A percentile compares a stretch with the other conserved stretches of the same genome.
These are phyloP conservation scores for Indicator indicator DNA, from an alignment of 2,113 vertebrate species.

Conservation along the genomic window DNA sequence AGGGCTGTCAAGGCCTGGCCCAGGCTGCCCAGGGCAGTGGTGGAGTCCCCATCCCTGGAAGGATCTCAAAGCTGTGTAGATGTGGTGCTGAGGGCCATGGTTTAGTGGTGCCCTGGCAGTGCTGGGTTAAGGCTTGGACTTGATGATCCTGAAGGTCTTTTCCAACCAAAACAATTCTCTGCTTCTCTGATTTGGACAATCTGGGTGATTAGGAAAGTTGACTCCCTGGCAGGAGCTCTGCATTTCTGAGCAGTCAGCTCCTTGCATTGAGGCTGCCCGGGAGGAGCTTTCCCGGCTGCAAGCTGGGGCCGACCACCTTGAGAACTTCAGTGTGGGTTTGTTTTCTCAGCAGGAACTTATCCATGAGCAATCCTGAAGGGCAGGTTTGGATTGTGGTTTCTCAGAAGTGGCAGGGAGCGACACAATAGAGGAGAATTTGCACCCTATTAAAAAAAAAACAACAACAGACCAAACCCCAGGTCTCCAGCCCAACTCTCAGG, in stretches of 20 bases:
- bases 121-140: no score
- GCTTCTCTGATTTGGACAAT: neutral
- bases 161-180: no score
- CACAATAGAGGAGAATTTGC: constrained; percentile 12
- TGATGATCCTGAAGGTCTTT: no score
- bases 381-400: neutral
- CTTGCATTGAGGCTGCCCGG: neutral
- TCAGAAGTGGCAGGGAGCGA: neutral
- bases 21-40: no score
- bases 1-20: no score
- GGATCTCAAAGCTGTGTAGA: no score
- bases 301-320: neutral
- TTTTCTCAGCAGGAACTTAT: neutral
- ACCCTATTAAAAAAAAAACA: neutral
- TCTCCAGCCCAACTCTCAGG: neutral
- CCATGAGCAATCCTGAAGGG: neutral
- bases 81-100: no score
- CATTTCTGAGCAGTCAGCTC: neutral
- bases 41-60: no score
- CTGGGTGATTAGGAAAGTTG: neutral
- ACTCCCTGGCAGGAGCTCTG: neutral
- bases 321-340: neutral
- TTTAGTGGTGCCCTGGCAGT: no score
- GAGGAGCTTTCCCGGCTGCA: neutral
- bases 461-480: neutral